phyloP scores from a whole-genome alignment of 2,888 invertebrate species.

The Sphaeridia pumilis region DNA sequence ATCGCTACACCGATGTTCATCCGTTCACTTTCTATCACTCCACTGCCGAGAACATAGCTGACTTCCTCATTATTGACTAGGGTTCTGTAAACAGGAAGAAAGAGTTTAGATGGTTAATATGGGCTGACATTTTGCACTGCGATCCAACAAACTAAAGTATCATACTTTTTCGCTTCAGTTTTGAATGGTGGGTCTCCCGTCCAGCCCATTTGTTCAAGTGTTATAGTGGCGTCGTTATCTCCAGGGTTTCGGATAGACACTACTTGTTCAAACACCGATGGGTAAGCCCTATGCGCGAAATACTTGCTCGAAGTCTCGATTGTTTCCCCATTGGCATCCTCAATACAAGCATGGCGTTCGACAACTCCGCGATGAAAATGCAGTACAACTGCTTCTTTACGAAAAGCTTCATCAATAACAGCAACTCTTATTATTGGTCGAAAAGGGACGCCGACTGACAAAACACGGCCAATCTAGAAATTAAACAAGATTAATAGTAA shows the following conservation, averaged over 20 bases:
- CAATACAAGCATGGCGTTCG: conserved; percentile 42
- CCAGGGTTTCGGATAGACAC: conserved; percentile 64
- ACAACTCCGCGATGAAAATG: conserved; percentile 53
- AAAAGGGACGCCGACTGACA: conserved; percentile 54
- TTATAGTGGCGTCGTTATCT: conserved; percentile 48
- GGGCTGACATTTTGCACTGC: no score
- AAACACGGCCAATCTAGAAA: conserved; percentile 46
- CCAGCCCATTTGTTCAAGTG: conserved; percentile 50
- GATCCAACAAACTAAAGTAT: no score
- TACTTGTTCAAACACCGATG: conserved; percentile 68
- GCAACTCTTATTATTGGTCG: conserved; percentile 51
- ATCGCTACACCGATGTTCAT: conserved; percentile 54
- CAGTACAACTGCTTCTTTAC: conserved; percentile 56
- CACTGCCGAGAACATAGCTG: conserved; percentile 51
- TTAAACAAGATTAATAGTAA: no score
- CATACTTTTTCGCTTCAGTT: conserved; percentile 45
- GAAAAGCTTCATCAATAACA: conserved; percentile 46
- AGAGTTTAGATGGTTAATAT: no score
- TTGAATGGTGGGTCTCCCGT: conserved; percentile 50
- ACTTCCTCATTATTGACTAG: conserved; percentile 45
- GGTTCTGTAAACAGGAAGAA: no score
- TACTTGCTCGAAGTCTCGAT: conserved; percentile 43
- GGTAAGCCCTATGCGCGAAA: conserved; percentile 68
- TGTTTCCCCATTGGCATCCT: conserved; percentile 23
- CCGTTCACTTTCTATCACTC: conserved; percentile 47